Conservation (phyloP, 2,797 vertebrate genomes). For the Meda fulgida region DNA sequence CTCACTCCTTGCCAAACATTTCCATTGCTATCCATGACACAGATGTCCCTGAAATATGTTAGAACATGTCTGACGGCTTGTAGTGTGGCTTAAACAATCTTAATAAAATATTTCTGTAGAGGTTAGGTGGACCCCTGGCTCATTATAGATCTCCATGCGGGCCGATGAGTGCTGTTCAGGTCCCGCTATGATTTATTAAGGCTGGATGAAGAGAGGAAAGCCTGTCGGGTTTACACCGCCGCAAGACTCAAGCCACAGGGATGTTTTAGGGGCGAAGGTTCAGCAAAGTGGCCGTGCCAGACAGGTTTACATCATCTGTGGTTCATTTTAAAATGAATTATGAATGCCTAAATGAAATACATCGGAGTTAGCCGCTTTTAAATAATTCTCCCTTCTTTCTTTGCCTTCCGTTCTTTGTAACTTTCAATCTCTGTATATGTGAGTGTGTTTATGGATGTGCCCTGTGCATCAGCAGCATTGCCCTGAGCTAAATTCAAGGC, state of each 20-base stretch:
- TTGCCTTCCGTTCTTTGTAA: slow-evolving; percentile 56
- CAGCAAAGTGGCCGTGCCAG: slow-evolving; percentile 71
- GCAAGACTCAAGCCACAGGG: slow-evolving; percentile 78
- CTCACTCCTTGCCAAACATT: slow-evolving; percentile 23
- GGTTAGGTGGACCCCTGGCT: slow-evolving; percentile 67
- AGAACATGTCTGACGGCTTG: slow-evolving; percentile 67
- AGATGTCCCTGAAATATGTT: slow-evolving; percentile 62
- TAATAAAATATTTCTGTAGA: slow-evolving; percentile 81
- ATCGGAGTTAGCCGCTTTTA: slow-evolving; percentile 74
- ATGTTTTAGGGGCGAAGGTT: slow-evolving; percentile 80
- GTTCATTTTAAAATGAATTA: slow-evolving; percentile 83
- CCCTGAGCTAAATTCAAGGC: slow-evolving; percentile 76
- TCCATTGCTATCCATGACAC: slow-evolving; percentile 67
- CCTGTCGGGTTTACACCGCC: slow-evolving; percentile 75
- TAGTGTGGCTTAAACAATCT: slow-evolving; percentile 77
- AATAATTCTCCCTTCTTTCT: slow-evolving; percentile 62
- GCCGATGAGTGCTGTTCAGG: slow-evolving; percentile 76
- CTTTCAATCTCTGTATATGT: slow-evolving; percentile 30
- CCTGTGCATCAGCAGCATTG: slow-evolving; percentile 65
- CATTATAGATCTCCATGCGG: slow-evolving; percentile 79
- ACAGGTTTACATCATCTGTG: slow-evolving; percentile 81
- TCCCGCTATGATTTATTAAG: slow-evolving; percentile 83
- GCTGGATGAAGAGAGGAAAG: slow-evolving; percentile 59
- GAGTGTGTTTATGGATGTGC: slow-evolving; percentile 51
- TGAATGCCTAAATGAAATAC: slow-evolving; percentile 81